Evolutionary conservation across 2,797 vertebrate species (phyloP).

Genomic region (Siniperca undulata): DNA sequence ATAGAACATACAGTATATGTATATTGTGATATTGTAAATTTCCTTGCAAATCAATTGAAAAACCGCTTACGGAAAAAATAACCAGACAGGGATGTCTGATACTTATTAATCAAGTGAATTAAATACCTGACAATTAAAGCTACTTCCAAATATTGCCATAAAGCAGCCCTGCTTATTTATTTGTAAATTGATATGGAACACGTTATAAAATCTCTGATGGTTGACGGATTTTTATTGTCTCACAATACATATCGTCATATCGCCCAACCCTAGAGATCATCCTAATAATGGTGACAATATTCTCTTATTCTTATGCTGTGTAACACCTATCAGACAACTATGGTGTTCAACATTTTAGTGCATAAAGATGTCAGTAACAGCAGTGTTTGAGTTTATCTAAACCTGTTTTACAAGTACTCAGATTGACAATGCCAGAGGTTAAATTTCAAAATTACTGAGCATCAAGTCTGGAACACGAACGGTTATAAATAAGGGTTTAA

Average conservation of each 20-base stretch:
- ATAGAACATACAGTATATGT: no score
- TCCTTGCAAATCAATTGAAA: background rate
- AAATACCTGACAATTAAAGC: background rate
- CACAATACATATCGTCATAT: background rate
- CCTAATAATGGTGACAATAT: background rate
- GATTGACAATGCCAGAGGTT: background rate
- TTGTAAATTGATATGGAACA: background rate
- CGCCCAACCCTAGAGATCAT: no score
- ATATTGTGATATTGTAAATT: background rate
- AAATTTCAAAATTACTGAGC: background rate
- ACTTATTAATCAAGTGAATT: background rate
- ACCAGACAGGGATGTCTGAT: background rate
- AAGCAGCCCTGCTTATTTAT: background rate
- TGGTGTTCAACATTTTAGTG: background rate
- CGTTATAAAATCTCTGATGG: background rate
- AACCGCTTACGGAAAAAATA: background rate
- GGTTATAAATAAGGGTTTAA: background rate
- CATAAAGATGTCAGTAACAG: background rate
- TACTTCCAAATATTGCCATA: background rate
- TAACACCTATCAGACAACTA: background rate
- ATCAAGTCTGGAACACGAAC: background rate
- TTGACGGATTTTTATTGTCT: background rate
- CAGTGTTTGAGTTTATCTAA: no score
- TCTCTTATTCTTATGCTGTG: background rate
- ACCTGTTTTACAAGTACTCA: background rate